These are phyloP conservation scores for Mormyrus iriodes DNA, from an alignment of 2,113 vertebrate species.

Conservation along the genomic window DNA sequence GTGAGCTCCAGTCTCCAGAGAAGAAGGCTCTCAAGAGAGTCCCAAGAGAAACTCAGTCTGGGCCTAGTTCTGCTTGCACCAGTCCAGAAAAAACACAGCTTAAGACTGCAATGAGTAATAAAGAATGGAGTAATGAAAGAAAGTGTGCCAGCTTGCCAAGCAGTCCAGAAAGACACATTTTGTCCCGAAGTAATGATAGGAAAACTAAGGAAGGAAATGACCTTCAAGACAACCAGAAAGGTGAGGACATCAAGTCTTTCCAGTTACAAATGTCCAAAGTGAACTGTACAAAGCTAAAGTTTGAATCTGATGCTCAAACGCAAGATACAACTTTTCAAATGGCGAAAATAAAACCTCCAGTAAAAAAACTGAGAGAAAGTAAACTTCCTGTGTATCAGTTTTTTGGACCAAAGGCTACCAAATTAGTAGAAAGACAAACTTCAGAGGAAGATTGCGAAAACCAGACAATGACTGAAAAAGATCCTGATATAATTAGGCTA, in stretches of 20 bases:
- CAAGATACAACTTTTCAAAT: conserved; percentile 54
- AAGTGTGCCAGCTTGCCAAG: conserved; percentile 71
- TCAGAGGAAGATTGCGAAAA: conserved; percentile 52
- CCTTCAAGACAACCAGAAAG: conserved; percentile 54
- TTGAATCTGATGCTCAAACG: conserved; percentile 78
- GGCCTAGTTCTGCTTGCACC: conserved; percentile 75
- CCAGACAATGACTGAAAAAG: conserved; percentile 47
- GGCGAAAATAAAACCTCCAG: conserved; percentile 75
- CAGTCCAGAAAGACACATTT: conserved; percentile 73
- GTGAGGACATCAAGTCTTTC: conserved; percentile 66
- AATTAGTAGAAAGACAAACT: conserved; percentile 58
- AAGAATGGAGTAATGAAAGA: conserved; percentile 72
- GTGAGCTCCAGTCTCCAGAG: conserved; percentile 94
- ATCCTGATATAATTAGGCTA: conserved; percentile 46
- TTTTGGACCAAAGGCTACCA: conserved; percentile 69
- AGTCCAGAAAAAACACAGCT: conserved; percentile 79
- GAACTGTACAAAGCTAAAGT: conserved; percentile 83
- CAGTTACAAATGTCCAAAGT: conserved; percentile 82
- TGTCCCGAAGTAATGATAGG: conserved; percentile 59
- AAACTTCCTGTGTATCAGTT: conserved; percentile 84
- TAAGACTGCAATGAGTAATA: conserved; percentile 56
- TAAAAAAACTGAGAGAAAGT: conserved; percentile 84
- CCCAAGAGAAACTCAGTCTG: conserved; percentile 69
- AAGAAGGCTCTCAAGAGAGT: conserved; percentile 77
- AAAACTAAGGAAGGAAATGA: conserved; percentile 58